phyloP scores from a whole-genome alignment of 2,797 vertebrate species.

The Menidia menidia region DNA sequence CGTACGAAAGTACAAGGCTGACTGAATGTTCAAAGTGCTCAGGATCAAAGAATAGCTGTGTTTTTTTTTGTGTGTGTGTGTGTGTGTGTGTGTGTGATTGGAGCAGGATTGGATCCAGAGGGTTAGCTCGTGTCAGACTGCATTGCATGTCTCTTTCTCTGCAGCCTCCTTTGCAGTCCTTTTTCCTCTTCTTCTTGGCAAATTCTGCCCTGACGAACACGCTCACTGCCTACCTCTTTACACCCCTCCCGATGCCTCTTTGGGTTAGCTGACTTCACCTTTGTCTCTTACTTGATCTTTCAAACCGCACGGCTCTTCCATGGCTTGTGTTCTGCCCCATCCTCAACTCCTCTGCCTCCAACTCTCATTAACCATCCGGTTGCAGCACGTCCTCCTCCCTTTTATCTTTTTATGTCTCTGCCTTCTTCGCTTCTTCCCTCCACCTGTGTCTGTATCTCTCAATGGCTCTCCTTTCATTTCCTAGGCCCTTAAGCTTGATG shows the following conservation, averaged over 20 bases:
- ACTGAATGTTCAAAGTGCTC: constrained; percentile 82
- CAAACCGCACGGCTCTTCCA: constrained; percentile 18
- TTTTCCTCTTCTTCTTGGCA: constrained; percentile 30
- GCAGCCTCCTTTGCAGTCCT: constrained; percentile 33
- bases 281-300: constrained; percentile 18
- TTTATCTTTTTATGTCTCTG: constrained; percentile 2
- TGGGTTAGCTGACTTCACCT: constrained; percentile 22
- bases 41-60: constrained; percentile 79
- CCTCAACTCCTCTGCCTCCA: constrained; percentile 11
- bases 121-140: constrained; percentile 67
- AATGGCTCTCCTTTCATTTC: constrained; percentile 24
- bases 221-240: constrained; percentile 29
- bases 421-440: neutral
- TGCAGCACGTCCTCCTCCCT: constrained; percentile 26
- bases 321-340: constrained; percentile 8
- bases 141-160: constrained; percentile 47
- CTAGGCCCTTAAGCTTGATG: constrained; percentile 38
- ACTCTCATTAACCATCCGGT: constrained; percentile 36
- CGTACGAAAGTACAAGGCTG: constrained; percentile 73
- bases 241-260: constrained; percentile 4
- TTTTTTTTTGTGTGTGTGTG: constrained; percentile 38
- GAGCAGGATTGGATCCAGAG: constrained; percentile 69
- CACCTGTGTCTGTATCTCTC: constrained; percentile 21
- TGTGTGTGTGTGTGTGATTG: constrained; percentile 48
- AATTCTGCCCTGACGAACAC: constrained; percentile 22